These are phyloP conservation scores for Xiphorhynchus elegans DNA, from an alignment of 2,113 vertebrate genomes.

Conservation along the genomic window DNA sequence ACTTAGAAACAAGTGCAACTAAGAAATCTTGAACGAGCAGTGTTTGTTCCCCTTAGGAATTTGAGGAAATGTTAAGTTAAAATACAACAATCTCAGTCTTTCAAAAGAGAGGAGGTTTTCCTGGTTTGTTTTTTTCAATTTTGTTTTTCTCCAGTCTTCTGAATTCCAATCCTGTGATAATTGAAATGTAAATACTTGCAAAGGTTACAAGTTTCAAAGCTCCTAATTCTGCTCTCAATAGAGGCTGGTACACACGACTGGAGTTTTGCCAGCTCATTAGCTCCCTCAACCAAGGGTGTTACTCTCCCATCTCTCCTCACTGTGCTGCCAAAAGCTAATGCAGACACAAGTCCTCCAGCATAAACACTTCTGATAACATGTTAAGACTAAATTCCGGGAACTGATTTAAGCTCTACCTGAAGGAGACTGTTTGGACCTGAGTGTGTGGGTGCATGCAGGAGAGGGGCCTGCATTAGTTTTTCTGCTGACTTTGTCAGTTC, in stretches of 20 bases:
- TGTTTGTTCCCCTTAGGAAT: background rate
- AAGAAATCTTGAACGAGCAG: fast-evolving
- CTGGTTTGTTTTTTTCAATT: background rate
- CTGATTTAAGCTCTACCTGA: background rate
- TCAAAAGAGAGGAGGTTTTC: background rate
- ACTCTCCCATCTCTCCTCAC: background rate
- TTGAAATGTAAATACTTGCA: background rate
- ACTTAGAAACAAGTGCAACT: background rate
- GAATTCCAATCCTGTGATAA: background rate
- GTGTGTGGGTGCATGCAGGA: background rate
- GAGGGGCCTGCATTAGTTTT: background rate
- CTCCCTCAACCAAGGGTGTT: background rate
- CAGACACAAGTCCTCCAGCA: background rate
- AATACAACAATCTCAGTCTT: background rate
- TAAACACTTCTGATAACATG: constrained; percentile 8
- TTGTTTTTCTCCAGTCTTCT: background rate
- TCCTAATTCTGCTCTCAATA: background rate
- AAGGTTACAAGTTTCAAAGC: background rate
- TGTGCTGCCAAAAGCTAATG: background rate
- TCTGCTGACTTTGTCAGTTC: constrained; percentile 5
- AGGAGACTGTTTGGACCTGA: background rate
- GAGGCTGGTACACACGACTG: background rate
- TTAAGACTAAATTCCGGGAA: constrained; percentile 35
- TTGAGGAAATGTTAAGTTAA: background rate
- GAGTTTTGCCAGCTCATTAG: background rate